A percentile compares a stretch with the other conserved stretches of the same genome.
Conservation (phyloP, 2,888 invertebrate species). For the Aplocera efformata region DNA sequence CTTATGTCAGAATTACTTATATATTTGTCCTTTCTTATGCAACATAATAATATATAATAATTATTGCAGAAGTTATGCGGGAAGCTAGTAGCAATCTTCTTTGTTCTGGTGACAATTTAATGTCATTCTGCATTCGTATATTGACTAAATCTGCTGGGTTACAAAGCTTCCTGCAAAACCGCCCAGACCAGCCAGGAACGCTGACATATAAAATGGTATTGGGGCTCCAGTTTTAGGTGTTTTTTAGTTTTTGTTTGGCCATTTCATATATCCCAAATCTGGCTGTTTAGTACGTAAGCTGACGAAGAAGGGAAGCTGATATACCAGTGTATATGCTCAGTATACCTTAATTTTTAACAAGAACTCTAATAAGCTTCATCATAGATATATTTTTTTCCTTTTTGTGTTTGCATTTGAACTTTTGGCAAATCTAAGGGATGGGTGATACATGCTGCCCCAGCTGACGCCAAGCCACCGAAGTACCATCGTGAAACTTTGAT, state of each 20-base stretch:
- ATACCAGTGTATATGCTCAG: slow-evolving; percentile 97
- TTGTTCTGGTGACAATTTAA: slow-evolving; percentile 91
- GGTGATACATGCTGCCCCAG: slow-evolving; percentile 96
- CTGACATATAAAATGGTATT: slow-evolving; percentile 84
- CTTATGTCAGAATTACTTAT: no score
- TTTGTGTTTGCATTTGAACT: slow-evolving; percentile 98
- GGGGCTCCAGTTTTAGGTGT: slow-evolving; percentile 75
- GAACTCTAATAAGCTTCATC: slow-evolving; percentile 84
- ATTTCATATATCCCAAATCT: slow-evolving; percentile 88
- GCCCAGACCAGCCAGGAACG: slow-evolving; percentile 88
- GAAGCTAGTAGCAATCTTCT: no score
- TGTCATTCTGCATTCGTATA: slow-evolving; percentile 99
- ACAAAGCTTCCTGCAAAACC: slow-evolving; percentile 95
- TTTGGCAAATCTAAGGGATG: slow-evolving; percentile 98
- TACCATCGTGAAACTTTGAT: slow-evolving; percentile 90
- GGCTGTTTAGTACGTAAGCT: slow-evolving; percentile 97
- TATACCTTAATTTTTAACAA: slow-evolving; percentile 91
- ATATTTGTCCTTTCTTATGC: no score
- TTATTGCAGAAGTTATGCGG: no score
- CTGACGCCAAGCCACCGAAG: slow-evolving; percentile 97
- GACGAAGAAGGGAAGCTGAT: slow-evolving; percentile 94
- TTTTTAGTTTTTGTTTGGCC: slow-evolving; percentile 83
- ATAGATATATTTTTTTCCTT: slow-evolving; percentile 90
- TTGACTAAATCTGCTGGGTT: slow-evolving; percentile 99
- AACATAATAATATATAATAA: no score